Evolutionary conservation across 2,797 vertebrate genomes (phyloP), one percentile per base, ranked within the genome.

Genomic region (Notamacropus eugenii): DNA sequence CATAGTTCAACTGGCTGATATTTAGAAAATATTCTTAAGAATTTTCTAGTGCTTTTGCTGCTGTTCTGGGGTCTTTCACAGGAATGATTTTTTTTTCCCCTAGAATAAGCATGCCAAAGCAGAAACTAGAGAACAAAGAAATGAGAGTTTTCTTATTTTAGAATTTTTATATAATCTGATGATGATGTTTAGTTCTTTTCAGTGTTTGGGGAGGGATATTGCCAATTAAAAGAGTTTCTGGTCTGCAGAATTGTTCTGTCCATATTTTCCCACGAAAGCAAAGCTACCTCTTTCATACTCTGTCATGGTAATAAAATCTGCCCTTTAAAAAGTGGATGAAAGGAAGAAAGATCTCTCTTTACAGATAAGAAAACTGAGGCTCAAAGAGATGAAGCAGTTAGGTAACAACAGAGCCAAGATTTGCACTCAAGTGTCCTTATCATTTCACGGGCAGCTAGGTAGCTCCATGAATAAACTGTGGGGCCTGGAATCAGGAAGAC

Each of bases 1-100:
- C 98, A 98, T 98, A 99, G 98, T 98, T 99, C 98, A 99, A 98
- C 98, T 99, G 99, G 98, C 87, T 94, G 92, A 94, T 96, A 96
- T 92, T 96, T 56, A 96, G 55, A 54, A 10, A 92, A 13, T 13
- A 90, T 0, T 52, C 34, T 74, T 94, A 95, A 92, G 91, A 56
- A 55, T 58, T 93, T 93, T 57, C 46, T 58, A 67, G 28, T 91
- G 40, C 8, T 82, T 24, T 82, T 82, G 40, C 9, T 82, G 19
- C 74, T 11, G 40, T 2, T 46, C 40, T 82, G 46, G 9, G 22
- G 9, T 11, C 94, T 22, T 91, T 92, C 29, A 55, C 27, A 55
- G 95, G 8, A 94, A 5, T 9, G 57, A 1, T 3, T 82, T 93
- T 96, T 57, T 95, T 57, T 57, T 8, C 52, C 52, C 52, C 0